Conservation (phyloP, 2,113 vertebrate species). For the Elaphurus davidianus region DNA sequence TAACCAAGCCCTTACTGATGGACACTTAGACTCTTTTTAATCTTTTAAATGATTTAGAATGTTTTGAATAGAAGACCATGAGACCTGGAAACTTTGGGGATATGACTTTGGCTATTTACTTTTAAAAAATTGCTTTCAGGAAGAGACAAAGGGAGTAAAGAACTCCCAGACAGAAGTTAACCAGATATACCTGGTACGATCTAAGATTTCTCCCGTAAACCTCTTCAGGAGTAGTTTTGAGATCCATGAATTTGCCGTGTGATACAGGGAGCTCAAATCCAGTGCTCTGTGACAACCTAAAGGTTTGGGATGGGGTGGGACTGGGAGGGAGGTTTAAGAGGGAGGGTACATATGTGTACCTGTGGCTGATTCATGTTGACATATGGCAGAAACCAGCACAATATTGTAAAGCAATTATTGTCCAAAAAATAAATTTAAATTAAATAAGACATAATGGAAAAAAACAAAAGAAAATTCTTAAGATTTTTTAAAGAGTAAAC, state of each 20-base stretch:
- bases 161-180: not conserved
- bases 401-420: not conserved
- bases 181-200: not conserved
- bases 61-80: not conserved
- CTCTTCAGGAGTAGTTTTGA: not conserved
- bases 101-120: not conserved
- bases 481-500: not conserved
- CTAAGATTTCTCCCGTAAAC: not conserved
- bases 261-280: not conserved
- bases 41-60: not conserved
- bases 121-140: not conserved
- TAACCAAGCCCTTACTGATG: not conserved
- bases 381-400: not conserved
- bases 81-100: not conserved
- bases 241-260: not conserved
- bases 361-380: not conserved
- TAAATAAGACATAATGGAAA: not conserved
- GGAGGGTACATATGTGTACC: not conserved
- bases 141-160: not conserved
- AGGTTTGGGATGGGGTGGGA: not conserved
- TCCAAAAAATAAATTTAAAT: not conserved
- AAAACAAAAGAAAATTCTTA: not conserved
- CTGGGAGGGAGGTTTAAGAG: not conserved
- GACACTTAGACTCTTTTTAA: not conserved
- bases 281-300: not conserved